These are phyloP conservation scores for Rostratula benghalensis DNA, from an alignment of 2,113 vertebrate genomes.

Conservation along the genomic window DNA sequence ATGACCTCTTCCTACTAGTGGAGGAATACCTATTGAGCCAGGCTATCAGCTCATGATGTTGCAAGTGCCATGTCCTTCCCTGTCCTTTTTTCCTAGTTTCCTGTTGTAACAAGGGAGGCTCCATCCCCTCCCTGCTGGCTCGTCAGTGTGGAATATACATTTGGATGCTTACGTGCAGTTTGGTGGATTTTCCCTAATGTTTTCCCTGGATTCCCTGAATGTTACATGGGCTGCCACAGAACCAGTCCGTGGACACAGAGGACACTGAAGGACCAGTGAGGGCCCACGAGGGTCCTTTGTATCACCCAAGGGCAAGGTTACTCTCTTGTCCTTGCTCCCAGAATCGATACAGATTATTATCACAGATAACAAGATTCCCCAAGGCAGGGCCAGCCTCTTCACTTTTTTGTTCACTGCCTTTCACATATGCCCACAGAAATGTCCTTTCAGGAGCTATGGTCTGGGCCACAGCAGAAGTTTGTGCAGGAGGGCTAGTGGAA, in stretches of 20 bases:
- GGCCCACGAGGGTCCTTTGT: not conserved
- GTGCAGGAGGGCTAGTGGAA: not conserved
- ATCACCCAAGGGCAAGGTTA: not conserved
- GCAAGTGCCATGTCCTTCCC: not conserved
- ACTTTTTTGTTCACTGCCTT: not conserved
- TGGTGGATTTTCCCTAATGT: not conserved
- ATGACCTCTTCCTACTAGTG: not conserved
- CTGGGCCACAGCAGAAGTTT: not conserved
- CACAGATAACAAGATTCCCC: accelerated
- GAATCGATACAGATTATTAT: not conserved
- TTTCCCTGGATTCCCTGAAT: not conserved
- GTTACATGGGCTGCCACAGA: not conserved
- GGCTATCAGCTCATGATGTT: not conserved
- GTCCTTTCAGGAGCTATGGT: not conserved
- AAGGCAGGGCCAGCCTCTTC: not conserved
- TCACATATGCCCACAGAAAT: not conserved
- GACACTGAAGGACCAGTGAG: not conserved
- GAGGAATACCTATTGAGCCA: accelerated
- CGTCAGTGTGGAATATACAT: not conserved
- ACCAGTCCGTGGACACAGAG: not conserved
- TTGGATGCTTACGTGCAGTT: not conserved
- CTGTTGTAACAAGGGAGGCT: accelerated
- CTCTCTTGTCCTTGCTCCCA: not conserved
- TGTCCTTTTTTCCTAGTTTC: not conserved
- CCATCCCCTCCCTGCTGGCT: not conserved